Evolutionary conservation across 2,797 vertebrate genomes (phyloP).

Genomic region (Tarsius wallacei): DNA sequence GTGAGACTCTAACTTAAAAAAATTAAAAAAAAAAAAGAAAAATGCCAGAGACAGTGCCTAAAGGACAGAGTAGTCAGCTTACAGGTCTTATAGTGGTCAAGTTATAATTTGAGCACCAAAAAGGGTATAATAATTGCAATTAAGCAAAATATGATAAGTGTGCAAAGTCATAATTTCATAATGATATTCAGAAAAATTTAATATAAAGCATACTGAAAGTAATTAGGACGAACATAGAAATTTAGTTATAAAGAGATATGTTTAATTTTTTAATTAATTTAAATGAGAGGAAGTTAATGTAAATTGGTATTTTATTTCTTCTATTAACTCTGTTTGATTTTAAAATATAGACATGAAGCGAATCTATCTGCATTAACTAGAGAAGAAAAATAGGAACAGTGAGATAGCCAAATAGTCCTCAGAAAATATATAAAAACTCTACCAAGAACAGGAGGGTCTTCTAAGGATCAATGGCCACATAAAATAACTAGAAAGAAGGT

Average conservation of each 20-base stretch:
- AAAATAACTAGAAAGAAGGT: neutral
- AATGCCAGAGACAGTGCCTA: neutral
- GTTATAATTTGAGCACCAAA: neutral
- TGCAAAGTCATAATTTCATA: slow-evolving; percentile 48
- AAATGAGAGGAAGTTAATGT: slow-evolving; percentile 59
- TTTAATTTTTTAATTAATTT: slow-evolving; percentile 73
- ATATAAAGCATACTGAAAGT: neutral
- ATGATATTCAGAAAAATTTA: slow-evolving; percentile 47
- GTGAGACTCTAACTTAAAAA: too few species aligned
- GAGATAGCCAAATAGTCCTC: neutral
- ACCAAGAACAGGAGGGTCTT: neutral
- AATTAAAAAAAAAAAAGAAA: neutral
- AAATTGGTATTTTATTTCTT: slow-evolving; percentile 65
- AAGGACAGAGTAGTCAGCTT: neutral
- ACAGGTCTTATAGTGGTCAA: neutral
- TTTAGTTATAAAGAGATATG: slow-evolving; percentile 26
- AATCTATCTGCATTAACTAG: neutral
- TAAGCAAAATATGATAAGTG: slow-evolving; percentile 67
- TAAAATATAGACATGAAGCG: neutral
- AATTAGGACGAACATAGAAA: slow-evolving; percentile 14
- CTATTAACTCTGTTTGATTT: slow-evolving; percentile 61
- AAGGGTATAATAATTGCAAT: slow-evolving; percentile 27
- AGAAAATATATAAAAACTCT: neutral
- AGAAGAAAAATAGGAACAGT: neutral
- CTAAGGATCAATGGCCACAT: neutral